Evolutionary conservation across 2,888 invertebrate genomes (phyloP), one percentile per base, ranked within the genome.

Genomic region (Cryptocephalus moraei): DNA sequence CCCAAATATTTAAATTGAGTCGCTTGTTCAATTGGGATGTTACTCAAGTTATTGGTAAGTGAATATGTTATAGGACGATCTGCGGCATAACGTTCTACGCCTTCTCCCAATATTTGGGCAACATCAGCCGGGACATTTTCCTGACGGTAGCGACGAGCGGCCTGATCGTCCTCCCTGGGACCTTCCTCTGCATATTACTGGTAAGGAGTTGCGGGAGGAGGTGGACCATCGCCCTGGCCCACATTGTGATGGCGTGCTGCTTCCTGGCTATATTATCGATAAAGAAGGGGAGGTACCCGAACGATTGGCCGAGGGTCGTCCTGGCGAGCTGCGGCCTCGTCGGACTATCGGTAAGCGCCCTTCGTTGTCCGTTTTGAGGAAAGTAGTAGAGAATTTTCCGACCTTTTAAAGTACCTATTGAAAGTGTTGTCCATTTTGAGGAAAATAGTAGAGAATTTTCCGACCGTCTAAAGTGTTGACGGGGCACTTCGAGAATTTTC

Each of bases 91-190:
- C 74, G 32, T 79, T 79, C 63, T 80, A 73, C 59, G 76, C 78
- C 4, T 78, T 80, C 59, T 75, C 78, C 2, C 79, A 80, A 63
- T 78, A 77, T 52, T 66, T 79, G 41, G 78, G 79, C 2, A 68
- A 72, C 40, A 68, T 81, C 39, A 76, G 76, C 32, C 65, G 66
- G 8, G 73, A 79, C 54, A 70, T 79, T 47, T 80, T 76, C 60
- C 50, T 78, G 39, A 74, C 75, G 11, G 75, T 79, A 2, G 67
- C 73, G 4, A 52, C 75, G 8, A 75, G 75, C 51, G 80, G 80
- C 2, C 59, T 78, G 1, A 72, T 78, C 48, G 74, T 75, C 9
- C 63, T 76, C 9, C 73, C 77, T 1, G 80, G 79, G 14, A 75
- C 75, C 8, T 47, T 80, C 11, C 47, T 75, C 3, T 78, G 79